These are phyloP conservation scores for Megalurothrips usitatus DNA, from an alignment of 2,888 invertebrate species.

Conservation along the genomic window DNA sequence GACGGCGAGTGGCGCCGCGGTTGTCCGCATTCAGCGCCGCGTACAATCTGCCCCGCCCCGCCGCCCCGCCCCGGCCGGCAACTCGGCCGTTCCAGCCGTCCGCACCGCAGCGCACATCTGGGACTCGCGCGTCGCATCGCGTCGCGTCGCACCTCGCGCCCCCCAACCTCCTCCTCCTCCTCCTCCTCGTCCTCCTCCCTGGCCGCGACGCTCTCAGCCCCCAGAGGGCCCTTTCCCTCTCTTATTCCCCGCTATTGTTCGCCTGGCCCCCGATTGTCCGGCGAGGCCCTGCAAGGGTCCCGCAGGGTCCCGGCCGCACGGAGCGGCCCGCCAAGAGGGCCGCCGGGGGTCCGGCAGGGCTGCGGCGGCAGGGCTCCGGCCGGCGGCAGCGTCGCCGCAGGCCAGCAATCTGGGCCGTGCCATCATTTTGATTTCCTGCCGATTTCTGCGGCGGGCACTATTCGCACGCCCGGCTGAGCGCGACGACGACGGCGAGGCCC, in stretches of 20 bases:
- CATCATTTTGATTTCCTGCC: slow-evolving; percentile 1
- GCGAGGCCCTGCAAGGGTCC: neutral
- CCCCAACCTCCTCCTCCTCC: neutral
- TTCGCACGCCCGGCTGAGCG: neutral
- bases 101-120: too few relatives aligned
- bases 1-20: too few relatives aligned
- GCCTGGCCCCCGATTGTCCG: neutral
- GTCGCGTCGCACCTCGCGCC: neutral
- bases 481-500: too few relatives aligned
- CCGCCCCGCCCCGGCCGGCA: neutral
- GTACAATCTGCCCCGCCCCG: too few relatives aligned
- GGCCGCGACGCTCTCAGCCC: neutral
- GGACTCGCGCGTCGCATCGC: neutral
- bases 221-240: neutral
- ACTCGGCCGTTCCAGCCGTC: too few relatives aligned
- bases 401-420: neutral
- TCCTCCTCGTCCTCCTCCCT: too few relatives aligned
- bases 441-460: neutral
- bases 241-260: slow-evolving; percentile 17
- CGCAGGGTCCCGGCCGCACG: neutral
- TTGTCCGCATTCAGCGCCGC: too few relatives aligned
- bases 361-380: neutral
- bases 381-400: neutral
- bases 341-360: neutral
- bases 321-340: neutral